Percentiles rank a stretch among this genome's conserved stretches.
Evolutionary conservation across 2,113 vertebrate genomes (phyloP).

Genomic region (Paedocypris sp.): DNA sequence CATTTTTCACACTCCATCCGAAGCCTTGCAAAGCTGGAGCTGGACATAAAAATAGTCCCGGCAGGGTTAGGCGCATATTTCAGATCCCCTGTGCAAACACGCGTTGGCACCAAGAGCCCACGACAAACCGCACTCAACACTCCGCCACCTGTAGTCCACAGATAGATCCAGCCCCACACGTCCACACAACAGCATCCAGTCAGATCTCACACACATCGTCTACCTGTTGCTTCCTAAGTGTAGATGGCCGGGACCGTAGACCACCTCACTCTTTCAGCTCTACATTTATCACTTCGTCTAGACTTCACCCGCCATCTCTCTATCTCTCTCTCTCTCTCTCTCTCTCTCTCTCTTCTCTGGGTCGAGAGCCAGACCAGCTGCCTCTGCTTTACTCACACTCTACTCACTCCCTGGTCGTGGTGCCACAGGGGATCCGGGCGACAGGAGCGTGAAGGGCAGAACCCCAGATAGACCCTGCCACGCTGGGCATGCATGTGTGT

Average conservation of each 20-base stretch:
- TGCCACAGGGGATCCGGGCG: constrained; percentile 58
- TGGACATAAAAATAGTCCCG: constrained; percentile 23
- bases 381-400: constrained; percentile 63
- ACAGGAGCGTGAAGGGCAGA: constrained; percentile 60
- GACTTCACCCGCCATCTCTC: neutral
- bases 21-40: constrained; percentile 16
- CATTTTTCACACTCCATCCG: constrained; percentile 13
- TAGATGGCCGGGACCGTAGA: too few species aligned
- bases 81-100: constrained; percentile 19
- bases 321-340: constrained; percentile 27
- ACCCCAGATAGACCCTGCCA: constrained; percentile 61
- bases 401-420: constrained; percentile 58
- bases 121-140: constrained; percentile 25
- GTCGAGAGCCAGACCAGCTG: constrained; percentile 73
- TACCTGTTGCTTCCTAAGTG: too few species aligned
- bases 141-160: constrained; percentile 34
- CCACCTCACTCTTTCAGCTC: constrained; percentile 22
- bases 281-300: constrained; percentile 15
- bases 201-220: too few species aligned
- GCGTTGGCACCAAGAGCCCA: constrained; percentile 23
- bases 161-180: too few species aligned
- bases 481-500: constrained; percentile 52
- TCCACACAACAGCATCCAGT: too few species aligned
- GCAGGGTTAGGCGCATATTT: constrained; percentile 15
- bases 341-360: constrained; percentile 46